Percentiles rank a stretch among this genome's conserved stretches.
Conservation (phyloP, 2,888 invertebrate genomes). For the Epinotia nisella region DNA sequence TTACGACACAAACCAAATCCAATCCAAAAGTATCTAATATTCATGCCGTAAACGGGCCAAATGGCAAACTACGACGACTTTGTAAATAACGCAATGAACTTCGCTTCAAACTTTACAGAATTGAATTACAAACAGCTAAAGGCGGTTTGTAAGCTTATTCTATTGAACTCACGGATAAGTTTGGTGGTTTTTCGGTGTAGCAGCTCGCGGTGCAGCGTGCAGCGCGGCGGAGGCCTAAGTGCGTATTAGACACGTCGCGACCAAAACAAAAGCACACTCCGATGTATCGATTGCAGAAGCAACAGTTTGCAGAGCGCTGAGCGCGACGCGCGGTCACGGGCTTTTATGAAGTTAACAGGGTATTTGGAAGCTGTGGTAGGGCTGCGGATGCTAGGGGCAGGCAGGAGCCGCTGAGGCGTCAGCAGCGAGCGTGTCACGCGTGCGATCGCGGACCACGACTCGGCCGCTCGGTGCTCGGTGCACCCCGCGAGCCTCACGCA, state of each 20-base stretch:
- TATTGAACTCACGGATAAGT: constrained; percentile 19
- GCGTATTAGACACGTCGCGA: constrained; percentile 52
- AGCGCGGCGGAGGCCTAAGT: constrained; percentile 30
- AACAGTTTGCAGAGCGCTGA: constrained; percentile 59
- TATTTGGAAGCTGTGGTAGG: constrained; percentile 18
- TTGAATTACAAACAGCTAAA: background rate
- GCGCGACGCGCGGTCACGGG: constrained; percentile 24
- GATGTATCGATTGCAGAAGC: constrained; percentile 64
- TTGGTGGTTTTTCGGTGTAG: background rate
- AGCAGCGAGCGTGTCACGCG: constrained; percentile 31
- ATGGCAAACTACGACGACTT: background rate
- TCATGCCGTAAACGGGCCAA: constrained; percentile 1
- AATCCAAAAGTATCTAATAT: constrained; percentile 6
- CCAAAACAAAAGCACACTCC: constrained; percentile 70
- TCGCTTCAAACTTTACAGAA: background rate
- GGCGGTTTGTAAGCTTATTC: background rate
- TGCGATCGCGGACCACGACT: constrained; percentile 21
- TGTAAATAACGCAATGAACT: background rate
- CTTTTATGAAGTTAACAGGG: background rate
- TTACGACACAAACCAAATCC: background rate
- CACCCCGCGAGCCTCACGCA: constrained; percentile 39
- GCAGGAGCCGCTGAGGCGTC: constrained; percentile 38
- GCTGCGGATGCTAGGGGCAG: constrained; percentile 27
- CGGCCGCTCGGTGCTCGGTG: constrained; percentile 48
- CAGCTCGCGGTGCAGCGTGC: constrained; percentile 1